These are phyloP conservation scores for Nowickia ferox DNA, from an alignment of 2,888 invertebrate genomes.

Conservation along the genomic window DNA sequence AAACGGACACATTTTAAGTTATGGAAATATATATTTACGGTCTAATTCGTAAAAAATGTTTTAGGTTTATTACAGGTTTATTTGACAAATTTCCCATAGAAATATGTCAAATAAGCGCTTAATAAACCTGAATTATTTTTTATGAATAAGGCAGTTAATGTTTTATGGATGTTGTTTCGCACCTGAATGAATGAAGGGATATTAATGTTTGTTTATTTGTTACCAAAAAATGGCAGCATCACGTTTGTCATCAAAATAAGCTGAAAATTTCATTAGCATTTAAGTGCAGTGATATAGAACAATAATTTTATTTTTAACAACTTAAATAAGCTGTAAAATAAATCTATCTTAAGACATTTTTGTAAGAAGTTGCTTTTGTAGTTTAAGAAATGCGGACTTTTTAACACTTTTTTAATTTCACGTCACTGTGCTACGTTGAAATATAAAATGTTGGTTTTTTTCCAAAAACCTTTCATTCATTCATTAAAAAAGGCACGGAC, in stretches of 20 bases:
- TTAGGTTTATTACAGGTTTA: no score
- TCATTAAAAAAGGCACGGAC: no score
- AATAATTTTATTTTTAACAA: slow-evolving; percentile 45
- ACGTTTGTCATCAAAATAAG: slow-evolving; percentile 58
- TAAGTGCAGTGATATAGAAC: slow-evolving; percentile 53
- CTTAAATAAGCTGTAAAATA: slow-evolving; percentile 28
- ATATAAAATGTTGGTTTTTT: no score
- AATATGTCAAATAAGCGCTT: no score
- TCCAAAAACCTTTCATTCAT: no score
- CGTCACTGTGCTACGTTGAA: no score
- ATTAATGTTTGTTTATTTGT: not conserved
- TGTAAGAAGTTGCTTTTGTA: not conserved
- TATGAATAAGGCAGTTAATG: no score
- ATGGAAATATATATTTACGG: slow-evolving; percentile 35
- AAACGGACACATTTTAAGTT: slow-evolving; percentile 14
- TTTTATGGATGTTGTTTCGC: slow-evolving; percentile 9
- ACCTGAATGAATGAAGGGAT: not conserved
- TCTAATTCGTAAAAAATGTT: no score
- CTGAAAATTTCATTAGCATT: slow-evolving; percentile 63
- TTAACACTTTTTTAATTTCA: no score
- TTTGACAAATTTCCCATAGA: no score
- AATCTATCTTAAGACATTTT: slow-evolving; percentile 9
- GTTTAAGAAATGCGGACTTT: no score
- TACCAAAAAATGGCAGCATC: slow-evolving; percentile 8
- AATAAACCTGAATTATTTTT: no score